Evolutionary conservation across 2,113 vertebrate species (phyloP).

Genomic region (Chaetodon auriga): DNA sequence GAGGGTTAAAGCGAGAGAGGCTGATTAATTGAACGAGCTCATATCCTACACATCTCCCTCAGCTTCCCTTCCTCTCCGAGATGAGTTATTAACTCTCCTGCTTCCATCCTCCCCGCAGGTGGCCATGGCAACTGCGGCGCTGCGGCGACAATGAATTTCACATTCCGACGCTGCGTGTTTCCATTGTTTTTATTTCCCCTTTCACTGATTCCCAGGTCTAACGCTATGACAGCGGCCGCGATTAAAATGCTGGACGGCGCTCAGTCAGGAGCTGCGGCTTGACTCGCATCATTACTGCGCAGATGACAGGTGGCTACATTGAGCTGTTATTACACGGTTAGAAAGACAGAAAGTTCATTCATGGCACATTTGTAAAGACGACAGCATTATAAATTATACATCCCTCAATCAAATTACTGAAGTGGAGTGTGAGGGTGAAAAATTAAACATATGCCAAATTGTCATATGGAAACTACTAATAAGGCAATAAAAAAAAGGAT

Average conservation of each 20-base stretch:
- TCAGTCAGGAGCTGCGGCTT: constrained; percentile 47
- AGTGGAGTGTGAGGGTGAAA: constrained; percentile 34
- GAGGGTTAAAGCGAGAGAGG: constrained; percentile 54
- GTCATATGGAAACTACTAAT: constrained; percentile 40
- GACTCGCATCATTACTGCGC: constrained; percentile 52
- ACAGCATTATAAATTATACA: constrained; percentile 41
- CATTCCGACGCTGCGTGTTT: constrained; percentile 53
- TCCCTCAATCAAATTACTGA: constrained; percentile 46
- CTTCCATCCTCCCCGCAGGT: constrained; percentile 76
- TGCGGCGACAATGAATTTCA: constrained; percentile 53
- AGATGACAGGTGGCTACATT: constrained; percentile 59
- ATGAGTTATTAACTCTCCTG: constrained; percentile 79
- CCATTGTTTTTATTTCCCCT: constrained; percentile 61
- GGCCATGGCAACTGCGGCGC: constrained; percentile 70
- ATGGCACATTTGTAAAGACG: constrained; percentile 40
- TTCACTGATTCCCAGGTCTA: constrained; percentile 66
- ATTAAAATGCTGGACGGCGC: constrained; percentile 74
- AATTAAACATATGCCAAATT: constrained; percentile 50
- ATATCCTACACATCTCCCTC: constrained; percentile 75
- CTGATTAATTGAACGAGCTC: constrained; percentile 82
- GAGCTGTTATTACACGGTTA: constrained; percentile 45
- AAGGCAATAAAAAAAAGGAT: constrained; percentile 31
- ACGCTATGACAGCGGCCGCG: constrained; percentile 33
- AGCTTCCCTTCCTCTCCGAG: constrained; percentile 49
- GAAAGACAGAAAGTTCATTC: constrained; percentile 42